phyloP scores from a whole-genome alignment of 1,140 invertebrate species.

The Venustaconcha ellipsiformis region DNA sequence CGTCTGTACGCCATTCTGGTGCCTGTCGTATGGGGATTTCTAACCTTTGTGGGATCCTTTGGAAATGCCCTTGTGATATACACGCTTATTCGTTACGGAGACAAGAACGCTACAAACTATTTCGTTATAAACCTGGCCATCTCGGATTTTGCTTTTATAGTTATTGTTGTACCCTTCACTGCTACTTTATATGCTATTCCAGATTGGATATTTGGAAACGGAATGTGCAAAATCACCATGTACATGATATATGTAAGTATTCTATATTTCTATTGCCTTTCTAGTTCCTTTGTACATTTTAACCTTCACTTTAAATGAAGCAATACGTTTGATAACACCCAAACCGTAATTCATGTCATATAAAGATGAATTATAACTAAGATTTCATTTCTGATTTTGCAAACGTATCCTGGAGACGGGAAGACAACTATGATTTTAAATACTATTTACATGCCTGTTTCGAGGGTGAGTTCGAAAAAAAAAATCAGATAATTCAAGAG shows the following conservation, averaged over 20 bases:
- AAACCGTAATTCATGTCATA: too few species aligned
- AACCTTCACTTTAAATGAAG: too few species aligned
- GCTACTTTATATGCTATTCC: conserved; percentile 65
- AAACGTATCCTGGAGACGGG: too few species aligned
- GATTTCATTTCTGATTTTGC: too few species aligned
- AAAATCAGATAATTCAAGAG: too few species aligned
- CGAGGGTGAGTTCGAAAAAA: too few species aligned
- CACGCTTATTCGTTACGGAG: conserved; percentile 84
- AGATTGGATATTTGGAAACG: conserved; percentile 88
- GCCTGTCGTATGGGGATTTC: conserved; percentile 87
- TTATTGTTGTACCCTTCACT: conserved; percentile 89
- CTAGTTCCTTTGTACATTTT: too few species aligned
- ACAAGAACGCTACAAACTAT: conserved; percentile 88
- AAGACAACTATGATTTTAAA: too few species aligned
- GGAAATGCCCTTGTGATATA: conserved; percentile 89
- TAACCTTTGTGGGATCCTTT: conserved; percentile 86
- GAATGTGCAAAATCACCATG: conserved; percentile 90
- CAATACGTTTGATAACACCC: too few species aligned
- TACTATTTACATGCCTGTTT: too few species aligned
- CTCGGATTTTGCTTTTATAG: conserved; percentile 93
- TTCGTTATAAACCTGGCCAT: conserved; percentile 88
- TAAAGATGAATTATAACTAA: too few species aligned
- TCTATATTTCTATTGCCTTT: background rate
- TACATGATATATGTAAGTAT: conserved; percentile 78
- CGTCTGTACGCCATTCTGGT: conserved; percentile 71